Evolutionary conservation across 1,140 invertebrate species (phyloP).

Genomic region (Holcopasites calliopsidis): DNA sequence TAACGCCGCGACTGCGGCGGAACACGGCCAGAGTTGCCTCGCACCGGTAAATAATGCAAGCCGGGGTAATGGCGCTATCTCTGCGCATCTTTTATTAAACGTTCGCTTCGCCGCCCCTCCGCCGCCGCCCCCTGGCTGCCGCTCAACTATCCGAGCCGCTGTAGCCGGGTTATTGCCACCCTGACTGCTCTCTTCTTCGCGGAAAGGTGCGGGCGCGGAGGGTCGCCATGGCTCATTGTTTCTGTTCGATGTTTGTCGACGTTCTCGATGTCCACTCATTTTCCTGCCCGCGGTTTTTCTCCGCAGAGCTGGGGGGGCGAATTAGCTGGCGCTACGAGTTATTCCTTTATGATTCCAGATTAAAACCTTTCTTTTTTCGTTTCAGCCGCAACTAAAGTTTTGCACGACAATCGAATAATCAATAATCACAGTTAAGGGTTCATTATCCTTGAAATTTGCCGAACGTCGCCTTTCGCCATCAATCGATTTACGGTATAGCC

Average conservation of each 20-base stretch:
- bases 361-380: too few relatives aligned
- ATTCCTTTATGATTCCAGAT: too few relatives aligned
- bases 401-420: too few relatives aligned
- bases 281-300: neutral
- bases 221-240: slow-evolving; percentile 49
- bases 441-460: too few relatives aligned
- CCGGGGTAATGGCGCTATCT: slow-evolving; percentile 80
- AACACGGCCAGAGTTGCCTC: slow-evolving; percentile 77
- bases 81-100: slow-evolving; percentile 81
- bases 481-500: too few relatives aligned
- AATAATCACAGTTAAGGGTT: too few relatives aligned
- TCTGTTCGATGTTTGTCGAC: neutral
- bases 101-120: slow-evolving; percentile 65
- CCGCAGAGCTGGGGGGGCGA: too few relatives aligned
- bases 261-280: neutral
- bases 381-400: too few relatives aligned
- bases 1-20: slow-evolving; percentile 75
- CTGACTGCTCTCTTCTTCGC: slow-evolving; percentile 73
- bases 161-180: slow-evolving; percentile 58
- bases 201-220: slow-evolving; percentile 2
- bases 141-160: slow-evolving; percentile 44
- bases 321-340: too few relatives aligned
- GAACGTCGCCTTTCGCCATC: too few relatives aligned
- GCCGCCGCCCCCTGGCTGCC: slow-evolving; percentile 1
- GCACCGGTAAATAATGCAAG: slow-evolving; percentile 79